Conservation (phyloP, 2,888 invertebrate species). For the Fragum whitleyi region DNA sequence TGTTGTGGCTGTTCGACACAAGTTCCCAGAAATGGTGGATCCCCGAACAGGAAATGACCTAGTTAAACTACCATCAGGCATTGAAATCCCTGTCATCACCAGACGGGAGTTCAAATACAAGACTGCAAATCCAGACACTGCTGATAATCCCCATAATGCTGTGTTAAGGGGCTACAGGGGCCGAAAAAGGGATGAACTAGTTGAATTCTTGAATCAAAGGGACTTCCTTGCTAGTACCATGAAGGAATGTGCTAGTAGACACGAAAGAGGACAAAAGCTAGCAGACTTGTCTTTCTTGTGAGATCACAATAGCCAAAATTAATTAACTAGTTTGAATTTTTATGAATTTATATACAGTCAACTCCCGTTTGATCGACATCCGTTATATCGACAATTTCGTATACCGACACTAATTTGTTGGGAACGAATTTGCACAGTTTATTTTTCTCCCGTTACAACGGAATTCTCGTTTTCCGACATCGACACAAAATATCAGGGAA, state of each 20-base stretch:
- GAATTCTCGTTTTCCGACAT: too few relatives aligned
- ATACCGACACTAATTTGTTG: too few relatives aligned
- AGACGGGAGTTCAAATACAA: constrained; percentile 72
- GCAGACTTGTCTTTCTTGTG: constrained; percentile 13
- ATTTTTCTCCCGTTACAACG: too few relatives aligned
- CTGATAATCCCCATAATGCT: constrained; percentile 72
- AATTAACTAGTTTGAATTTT: too few relatives aligned
- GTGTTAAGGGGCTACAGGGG: constrained; percentile 70
- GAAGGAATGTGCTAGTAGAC: constrained; percentile 68
- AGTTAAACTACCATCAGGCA: constrained; percentile 66
- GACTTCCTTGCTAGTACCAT: constrained; percentile 74
- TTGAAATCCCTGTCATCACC: constrained; percentile 67
- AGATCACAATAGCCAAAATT: too few relatives aligned
- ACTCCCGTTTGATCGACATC: too few relatives aligned
- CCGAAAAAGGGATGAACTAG: constrained; percentile 69
- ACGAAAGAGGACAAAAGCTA: constrained; percentile 58
- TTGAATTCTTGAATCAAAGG: constrained; percentile 70
- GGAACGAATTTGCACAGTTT: too few relatives aligned
- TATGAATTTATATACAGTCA: too few relatives aligned
- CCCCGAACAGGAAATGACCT: constrained; percentile 68
- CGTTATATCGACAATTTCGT: too few relatives aligned
- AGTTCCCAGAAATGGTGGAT: constrained; percentile 63
- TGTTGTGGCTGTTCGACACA: constrained; percentile 65
- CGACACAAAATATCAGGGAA: too few relatives aligned
- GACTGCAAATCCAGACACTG: constrained; percentile 65